Conservation (phyloP, 1,140 invertebrate species). For the Geopemphigus sp. region DNA sequence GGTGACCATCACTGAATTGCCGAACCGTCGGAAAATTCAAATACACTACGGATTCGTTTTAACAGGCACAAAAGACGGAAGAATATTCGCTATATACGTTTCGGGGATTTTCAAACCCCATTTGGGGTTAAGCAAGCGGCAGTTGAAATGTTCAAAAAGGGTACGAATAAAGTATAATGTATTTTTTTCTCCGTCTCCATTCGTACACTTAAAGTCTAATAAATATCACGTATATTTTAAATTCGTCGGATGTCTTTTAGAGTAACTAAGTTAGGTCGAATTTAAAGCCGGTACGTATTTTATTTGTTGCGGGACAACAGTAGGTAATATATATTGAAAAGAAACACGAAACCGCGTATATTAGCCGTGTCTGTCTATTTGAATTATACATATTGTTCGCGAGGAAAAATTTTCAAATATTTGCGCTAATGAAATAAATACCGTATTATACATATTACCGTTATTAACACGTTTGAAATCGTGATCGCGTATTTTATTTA, state of each 20-base stretch:
- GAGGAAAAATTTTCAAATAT: neutral
- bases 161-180: neutral
- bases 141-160: neutral
- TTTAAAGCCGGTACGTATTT: neutral
- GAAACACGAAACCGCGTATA: neutral
- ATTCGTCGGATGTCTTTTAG: neutral
- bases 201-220: neutral
- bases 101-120: neutral
- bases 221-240: slow-evolving; percentile 9
- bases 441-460: too few relatives aligned
- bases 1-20: neutral
- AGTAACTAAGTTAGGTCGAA: neutral
- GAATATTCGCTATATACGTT: slow-evolving; percentile 17
- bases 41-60: neutral
- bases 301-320: neutral
- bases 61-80: neutral
- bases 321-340: neutral
- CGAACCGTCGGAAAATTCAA: neutral
- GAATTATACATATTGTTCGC: neutral
- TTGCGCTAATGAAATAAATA: too few relatives aligned
- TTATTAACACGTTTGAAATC: too few relatives aligned
- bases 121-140: neutral
- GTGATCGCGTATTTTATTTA: too few relatives aligned
- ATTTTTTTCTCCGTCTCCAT: neutral
- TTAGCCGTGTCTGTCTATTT: neutral